A percentile compares a stretch with the other conserved stretches of the same genome.
These are phyloP conservation scores for Catharus minimus DNA, from an alignment of 2,113 vertebrate species.

Conservation along the genomic window DNA sequence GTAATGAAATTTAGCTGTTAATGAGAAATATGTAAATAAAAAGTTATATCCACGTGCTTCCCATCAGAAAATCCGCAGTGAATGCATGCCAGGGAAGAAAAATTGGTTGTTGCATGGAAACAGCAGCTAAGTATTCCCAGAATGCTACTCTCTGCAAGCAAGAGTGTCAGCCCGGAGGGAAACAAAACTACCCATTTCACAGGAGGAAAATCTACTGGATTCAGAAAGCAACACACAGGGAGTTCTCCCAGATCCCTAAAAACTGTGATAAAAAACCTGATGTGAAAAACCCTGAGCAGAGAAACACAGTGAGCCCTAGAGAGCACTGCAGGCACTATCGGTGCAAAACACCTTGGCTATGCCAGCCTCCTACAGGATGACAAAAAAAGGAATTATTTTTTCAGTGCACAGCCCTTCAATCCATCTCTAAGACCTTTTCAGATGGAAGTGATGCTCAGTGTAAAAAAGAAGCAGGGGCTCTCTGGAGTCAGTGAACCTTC, in stretches of 20 bases:
- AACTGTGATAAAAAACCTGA: neutral
- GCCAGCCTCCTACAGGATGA: neutral
- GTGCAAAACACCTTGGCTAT: neutral
- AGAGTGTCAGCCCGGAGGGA: neutral
- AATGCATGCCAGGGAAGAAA: neutral
- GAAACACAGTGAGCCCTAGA: neutral
- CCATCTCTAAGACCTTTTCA: neutral
- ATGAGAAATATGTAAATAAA: slow-evolving; percentile 1
- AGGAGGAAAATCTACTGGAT: neutral
- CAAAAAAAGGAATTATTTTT: neutral
- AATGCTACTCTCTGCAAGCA: neutral
- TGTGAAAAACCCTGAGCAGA: neutral
- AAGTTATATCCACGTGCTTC: neutral
- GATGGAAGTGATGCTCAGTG: neutral
- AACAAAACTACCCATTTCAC: neutral
- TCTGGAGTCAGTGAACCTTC: neutral
- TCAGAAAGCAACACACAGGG: neutral
- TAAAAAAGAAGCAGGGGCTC: neutral
- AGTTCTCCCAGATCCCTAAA: neutral
- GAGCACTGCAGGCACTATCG: rapidly evolving
- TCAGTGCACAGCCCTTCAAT: neutral
- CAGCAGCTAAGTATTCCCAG: slow-evolving; percentile 13
- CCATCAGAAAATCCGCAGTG: neutral
- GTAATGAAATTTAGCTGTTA: neutral
- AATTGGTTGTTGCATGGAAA: slow-evolving; percentile 39